Evolutionary conservation across 2,113 vertebrate species (phyloP).

Genomic region (Ophiodon elongatus): DNA sequence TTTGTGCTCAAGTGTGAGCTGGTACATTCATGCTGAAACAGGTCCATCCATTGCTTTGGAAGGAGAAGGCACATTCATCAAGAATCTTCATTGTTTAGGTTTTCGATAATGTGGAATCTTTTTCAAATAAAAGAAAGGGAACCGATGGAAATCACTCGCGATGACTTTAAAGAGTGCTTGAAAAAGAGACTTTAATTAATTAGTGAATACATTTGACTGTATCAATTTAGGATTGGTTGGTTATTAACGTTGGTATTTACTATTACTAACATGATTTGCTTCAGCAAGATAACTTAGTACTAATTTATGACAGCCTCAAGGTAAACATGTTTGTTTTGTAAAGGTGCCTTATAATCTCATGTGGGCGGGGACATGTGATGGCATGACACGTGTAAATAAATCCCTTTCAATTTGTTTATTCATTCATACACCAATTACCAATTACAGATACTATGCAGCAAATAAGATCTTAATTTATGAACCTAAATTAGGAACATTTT

Average conservation of each 20-base stretch:
- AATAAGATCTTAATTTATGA: not conserved
- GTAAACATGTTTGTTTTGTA: not conserved
- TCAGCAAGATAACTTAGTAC: not conserved
- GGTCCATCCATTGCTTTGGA: not conserved
- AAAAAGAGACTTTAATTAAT: not conserved
- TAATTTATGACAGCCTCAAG: not conserved
- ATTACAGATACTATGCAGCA: conserved; percentile 1
- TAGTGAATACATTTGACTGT: not conserved
- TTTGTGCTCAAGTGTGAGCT: too few species aligned
- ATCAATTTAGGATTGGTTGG: not conserved
- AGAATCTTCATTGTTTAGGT: not conserved
- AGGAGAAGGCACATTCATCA: not conserved
- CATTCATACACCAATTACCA: not conserved
- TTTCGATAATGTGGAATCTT: too few species aligned
- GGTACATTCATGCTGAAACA: not conserved
- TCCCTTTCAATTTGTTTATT: not conserved
- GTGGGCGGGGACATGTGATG: not conserved
- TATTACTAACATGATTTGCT: not conserved
- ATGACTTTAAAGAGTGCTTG: not conserved
- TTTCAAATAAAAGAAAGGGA: not conserved
- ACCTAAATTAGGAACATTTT: not conserved
- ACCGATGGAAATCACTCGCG: not conserved
- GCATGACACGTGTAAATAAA: not conserved
- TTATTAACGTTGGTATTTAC: not conserved
- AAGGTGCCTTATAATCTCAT: not conserved